Evolutionary conservation across 2,888 invertebrate genomes (phyloP).

Genomic region (Dasypolia templi): DNA sequence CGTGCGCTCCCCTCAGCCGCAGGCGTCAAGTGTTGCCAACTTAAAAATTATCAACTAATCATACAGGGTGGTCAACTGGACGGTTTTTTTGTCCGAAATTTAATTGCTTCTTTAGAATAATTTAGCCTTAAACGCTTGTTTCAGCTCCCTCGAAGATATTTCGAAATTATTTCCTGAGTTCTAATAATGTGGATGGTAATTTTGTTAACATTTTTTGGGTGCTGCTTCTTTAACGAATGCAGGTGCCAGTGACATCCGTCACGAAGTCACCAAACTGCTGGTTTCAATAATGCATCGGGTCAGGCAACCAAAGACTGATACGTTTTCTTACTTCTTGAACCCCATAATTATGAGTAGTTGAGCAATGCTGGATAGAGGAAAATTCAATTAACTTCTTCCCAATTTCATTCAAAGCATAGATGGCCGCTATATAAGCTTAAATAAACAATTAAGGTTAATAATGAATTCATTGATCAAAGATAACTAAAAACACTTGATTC

Average conservation of each 20-base stretch:
- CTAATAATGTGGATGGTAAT: conserved; percentile 63
- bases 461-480: conserved; percentile 14
- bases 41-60: conserved; percentile 83
- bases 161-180: conserved; percentile 68
- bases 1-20: conserved; percentile 77
- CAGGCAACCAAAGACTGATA: neutral
- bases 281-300: neutral
- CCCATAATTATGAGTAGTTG: too few relatives aligned
- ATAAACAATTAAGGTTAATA: neutral
- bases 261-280: conserved; percentile 19
- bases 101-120: conserved; percentile 85
- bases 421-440: too few relatives aligned
- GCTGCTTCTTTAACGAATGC: conserved; percentile 48
- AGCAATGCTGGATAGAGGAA: neutral
- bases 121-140: conserved; percentile 79
- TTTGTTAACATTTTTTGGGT: conserved; percentile 56
- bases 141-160: conserved; percentile 64
- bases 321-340: neutral
- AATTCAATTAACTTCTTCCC: too few relatives aligned
- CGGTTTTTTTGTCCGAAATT: conserved; percentile 68
- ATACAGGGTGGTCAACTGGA: conserved; percentile 80
- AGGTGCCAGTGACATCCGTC: conserved; percentile 30
- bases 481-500: conserved; percentile 37
- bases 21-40: conserved; percentile 79
- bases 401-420: too few relatives aligned